Evolutionary conservation across 1,140 invertebrate genomes (phyloP).

Genomic region (Aplysia californica): DNA sequence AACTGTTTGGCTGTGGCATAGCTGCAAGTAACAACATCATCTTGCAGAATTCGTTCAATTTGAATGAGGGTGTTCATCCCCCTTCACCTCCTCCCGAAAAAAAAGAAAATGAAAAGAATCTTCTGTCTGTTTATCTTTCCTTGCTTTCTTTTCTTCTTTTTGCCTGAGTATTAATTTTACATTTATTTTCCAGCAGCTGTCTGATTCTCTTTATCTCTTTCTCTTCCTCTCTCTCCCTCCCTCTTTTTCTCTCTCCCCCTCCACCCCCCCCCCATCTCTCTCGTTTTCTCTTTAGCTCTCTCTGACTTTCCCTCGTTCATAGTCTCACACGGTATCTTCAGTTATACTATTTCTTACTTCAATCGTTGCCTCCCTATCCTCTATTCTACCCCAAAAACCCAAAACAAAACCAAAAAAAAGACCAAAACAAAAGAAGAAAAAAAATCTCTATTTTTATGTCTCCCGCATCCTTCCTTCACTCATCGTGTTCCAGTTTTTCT

Average conservation of each 20-base stretch:
- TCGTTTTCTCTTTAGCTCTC: background rate
- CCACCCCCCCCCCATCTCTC: background rate
- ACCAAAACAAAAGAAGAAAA: too few species aligned
- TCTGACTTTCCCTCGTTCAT: background rate
- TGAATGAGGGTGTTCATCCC: too few species aligned
- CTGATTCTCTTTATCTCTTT: conserved; percentile 7
- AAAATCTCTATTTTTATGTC: background rate
- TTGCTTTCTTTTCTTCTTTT: background rate
- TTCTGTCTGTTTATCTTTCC: background rate
- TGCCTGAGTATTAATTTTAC: background rate
- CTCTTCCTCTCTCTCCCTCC: conserved; percentile 19
- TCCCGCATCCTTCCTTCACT: background rate
- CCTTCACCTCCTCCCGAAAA: too few species aligned
- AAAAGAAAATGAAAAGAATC: too few species aligned
- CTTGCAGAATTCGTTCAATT: too few species aligned
- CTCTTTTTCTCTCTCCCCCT: conserved; percentile 26
- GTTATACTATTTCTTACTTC: too few species aligned
- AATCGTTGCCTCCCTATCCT: too few species aligned
- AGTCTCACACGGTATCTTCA: too few species aligned
- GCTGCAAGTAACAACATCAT: too few species aligned
- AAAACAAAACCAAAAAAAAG: too few species aligned
- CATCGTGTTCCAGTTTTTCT: too few species aligned
- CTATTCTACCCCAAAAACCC: background rate
- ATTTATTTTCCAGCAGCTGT: background rate
- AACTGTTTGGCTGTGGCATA: too few species aligned